phyloP scores from a whole-genome alignment of 2,888 invertebrate species.

The Tetramorium bicarinatum region DNA sequence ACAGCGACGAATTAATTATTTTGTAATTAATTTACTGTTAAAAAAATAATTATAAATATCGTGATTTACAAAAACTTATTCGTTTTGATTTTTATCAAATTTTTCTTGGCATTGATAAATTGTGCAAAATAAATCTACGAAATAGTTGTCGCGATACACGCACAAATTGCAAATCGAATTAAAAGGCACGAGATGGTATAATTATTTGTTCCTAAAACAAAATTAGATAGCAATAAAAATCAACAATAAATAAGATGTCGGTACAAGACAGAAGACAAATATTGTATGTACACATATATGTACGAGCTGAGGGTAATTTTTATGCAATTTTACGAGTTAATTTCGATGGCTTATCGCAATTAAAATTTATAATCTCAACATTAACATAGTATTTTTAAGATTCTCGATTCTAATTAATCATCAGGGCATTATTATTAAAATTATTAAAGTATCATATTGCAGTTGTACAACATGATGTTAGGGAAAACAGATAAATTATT shows the following conservation, averaged over 20 bases:
- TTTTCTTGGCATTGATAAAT: not conserved
- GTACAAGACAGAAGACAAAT: no score
- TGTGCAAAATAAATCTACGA: not conserved
- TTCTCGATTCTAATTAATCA: constrained; percentile 6
- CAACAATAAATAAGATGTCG: not conserved
- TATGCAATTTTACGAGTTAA: not conserved
- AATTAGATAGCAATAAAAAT: not conserved
- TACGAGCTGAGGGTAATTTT: not conserved
- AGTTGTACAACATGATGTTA: not conserved
- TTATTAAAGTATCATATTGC: not conserved
- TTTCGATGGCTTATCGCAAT: not conserved
- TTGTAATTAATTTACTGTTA: no score
- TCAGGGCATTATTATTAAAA: not conserved
- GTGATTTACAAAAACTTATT: not conserved
- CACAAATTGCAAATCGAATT: not conserved
- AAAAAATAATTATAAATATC: no score
- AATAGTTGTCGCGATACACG: not conserved
- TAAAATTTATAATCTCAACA: not conserved
- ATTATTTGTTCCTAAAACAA: not conserved
- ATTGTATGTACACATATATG: not conserved
- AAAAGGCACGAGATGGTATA: not conserved
- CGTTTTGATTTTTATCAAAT: not conserved
- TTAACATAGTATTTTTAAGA: not conserved
- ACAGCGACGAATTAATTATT: no score
- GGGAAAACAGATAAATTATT: not conserved